phyloP scores from a whole-genome alignment of 2,797 vertebrate genomes.

The Anomalospiza imberbis region DNA sequence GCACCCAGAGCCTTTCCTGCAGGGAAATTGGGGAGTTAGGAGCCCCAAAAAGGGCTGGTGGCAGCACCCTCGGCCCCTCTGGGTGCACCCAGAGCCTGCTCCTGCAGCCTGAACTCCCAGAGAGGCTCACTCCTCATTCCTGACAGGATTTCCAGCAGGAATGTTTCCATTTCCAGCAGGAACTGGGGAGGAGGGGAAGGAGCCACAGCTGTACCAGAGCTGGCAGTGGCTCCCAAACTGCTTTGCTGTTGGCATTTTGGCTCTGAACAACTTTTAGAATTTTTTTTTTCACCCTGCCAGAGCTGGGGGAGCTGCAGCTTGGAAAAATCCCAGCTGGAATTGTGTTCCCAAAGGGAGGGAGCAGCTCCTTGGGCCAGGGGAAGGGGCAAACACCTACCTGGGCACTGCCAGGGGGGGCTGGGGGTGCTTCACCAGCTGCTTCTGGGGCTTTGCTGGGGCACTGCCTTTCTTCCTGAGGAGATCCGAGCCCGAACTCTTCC shows the following conservation, averaged over 20 bases:
- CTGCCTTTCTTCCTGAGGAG: background rate
- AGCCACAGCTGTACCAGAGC: too few species aligned
- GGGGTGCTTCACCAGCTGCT: background rate
- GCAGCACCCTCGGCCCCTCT: background rate
- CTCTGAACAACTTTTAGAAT: background rate
- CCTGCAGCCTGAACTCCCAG: background rate
- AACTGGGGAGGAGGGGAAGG: too few species aligned
- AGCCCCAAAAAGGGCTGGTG: too few species aligned
- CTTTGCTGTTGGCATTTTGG: background rate
- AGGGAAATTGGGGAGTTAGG: too few species aligned
- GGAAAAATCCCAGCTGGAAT: background rate
- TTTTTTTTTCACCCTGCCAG: too few species aligned
- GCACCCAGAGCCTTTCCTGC: too few species aligned
- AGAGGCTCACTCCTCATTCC: too few species aligned
- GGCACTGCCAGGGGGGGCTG: background rate
- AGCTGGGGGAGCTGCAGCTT: background rate
- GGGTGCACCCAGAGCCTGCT: too few species aligned
- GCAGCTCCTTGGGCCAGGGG: background rate
- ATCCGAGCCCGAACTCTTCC: background rate
- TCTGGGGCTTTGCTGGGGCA: accelerated
- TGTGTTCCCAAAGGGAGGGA: background rate
- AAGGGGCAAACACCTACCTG: background rate
- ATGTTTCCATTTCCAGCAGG: too few species aligned
- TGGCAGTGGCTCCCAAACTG: too few species aligned
- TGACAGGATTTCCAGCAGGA: too few species aligned